A percentile compares a stretch with the other conserved stretches of the same genome.
Evolutionary conservation across 2,797 vertebrate species (phyloP).

Genomic region (Rousettus madagascariensis): DNA sequence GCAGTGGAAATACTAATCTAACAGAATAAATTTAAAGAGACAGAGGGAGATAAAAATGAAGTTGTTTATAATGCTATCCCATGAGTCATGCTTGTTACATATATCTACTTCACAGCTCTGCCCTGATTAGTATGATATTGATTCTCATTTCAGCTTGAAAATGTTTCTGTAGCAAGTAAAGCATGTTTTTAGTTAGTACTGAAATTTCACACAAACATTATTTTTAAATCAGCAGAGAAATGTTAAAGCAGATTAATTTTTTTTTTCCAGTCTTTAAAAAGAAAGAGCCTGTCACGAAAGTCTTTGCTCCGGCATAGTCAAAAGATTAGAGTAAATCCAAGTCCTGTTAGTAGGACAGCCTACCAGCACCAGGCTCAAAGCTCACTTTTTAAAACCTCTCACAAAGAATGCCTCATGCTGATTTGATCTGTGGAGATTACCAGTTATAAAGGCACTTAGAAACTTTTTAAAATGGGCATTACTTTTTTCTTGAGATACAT

Average conservation of each 20-base stretch:
- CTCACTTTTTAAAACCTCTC: background rate
- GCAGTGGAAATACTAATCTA: conserved; percentile 25
- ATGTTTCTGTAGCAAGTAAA: conserved; percentile 58
- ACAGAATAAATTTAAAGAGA: conserved; percentile 62
- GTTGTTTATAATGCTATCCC: conserved; percentile 53
- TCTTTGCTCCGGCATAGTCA: background rate
- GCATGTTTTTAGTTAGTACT: conserved; percentile 31
- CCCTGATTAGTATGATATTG: conserved; percentile 51
- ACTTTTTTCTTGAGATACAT: background rate
- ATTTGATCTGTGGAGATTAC: background rate
- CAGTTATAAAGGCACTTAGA: background rate
- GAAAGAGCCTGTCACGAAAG: background rate
- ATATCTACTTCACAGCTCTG: conserved; percentile 47
- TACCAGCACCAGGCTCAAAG: background rate
- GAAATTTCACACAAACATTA: conserved; percentile 56
- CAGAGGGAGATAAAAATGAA: conserved; percentile 63
- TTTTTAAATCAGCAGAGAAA: conserved; percentile 50
- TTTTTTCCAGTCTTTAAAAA: background rate
- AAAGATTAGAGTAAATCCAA: conserved; percentile 13
- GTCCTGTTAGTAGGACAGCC: background rate
- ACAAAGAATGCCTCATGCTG: background rate
- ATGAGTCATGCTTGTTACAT: conserved; percentile 46
- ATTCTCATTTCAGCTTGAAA: conserved; percentile 62
- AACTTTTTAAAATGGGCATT: background rate
- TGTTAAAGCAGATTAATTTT: conserved; percentile 45